These are phyloP conservation scores for Echinarachnius parma DNA, from an alignment of 53 echinoderm and acorn worm genomes.

Conservation along the genomic window DNA sequence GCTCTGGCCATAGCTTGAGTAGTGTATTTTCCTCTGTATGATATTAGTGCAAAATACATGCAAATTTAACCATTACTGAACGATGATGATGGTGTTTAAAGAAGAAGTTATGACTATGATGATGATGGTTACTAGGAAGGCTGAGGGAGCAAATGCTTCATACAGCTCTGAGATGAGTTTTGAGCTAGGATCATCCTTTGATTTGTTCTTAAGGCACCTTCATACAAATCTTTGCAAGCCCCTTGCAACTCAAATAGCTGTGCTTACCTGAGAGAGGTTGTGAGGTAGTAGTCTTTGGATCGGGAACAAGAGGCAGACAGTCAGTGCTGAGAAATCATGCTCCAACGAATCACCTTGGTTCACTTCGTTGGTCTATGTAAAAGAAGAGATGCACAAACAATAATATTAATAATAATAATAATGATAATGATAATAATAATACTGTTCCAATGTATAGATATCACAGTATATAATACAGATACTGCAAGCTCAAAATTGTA, in stretches of 20 bases:
- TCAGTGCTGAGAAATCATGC: constrained; percentile 92
- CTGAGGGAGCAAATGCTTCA: constrained; percentile 73
- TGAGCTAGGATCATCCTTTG: no score
- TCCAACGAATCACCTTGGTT: constrained; percentile 98
- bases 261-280: constrained; percentile 67
- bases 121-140: constrained; percentile 83
- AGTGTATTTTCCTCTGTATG: constrained; percentile 77
- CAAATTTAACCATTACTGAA: not conserved
- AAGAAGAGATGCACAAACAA: not conserved
- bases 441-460: no score
- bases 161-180: constrained; percentile 88
- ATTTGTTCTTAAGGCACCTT: no score
- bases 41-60: no score
- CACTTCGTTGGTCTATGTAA: constrained; percentile 80
- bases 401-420: not conserved
- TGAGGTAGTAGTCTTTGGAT: constrained; percentile 50
- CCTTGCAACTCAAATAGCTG: no score
- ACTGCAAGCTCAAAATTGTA: no score
- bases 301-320: constrained; percentile 68
- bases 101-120: no score
- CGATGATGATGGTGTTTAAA: not conserved
- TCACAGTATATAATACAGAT: no score
- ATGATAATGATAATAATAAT: no score
- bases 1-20: constrained; percentile 84
- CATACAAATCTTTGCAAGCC: no score